Evolutionary conservation across 2,797 vertebrate species (phyloP), one percentile per base, ranked within the genome.

Genomic region (Falco rusticolus): DNA sequence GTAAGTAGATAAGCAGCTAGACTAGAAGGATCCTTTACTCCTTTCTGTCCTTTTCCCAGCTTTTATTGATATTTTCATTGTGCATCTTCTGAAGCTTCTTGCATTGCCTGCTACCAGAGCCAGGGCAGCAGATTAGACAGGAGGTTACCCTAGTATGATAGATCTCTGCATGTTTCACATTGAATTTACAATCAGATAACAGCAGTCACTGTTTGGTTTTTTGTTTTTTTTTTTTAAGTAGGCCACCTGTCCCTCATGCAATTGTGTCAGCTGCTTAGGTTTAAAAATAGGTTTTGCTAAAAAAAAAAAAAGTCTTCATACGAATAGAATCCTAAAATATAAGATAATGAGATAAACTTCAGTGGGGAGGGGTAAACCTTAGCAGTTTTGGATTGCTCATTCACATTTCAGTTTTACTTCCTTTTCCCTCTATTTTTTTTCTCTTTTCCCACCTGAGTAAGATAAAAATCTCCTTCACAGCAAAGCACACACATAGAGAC

Each of bases 281-380:
- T 94, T 89, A 94, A 97, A 96, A 97, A 95, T 92, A 96, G 56
- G 34, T 94, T 91, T 81, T 80, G 26, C 70, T 66, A 66, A 87
- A 84, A 87, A 37, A 37, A 37, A 37, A 37, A 92, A 75, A 74
- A 20, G 33, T 39, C 31, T 57, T 93, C 59, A 31, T 41, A 76
- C 47, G 74, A 90, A 91, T 87, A 82, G 63, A 89, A 90, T 66
- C 22, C 43, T 82, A 77, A 91, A 96, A 88, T 45, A 34, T 79
- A 78, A 65, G 72, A 51, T 84, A 92, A 87, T 88, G 61, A 84
- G 61, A 68, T 69, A 83, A 84, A 68, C 37, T n/a, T 94, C 59
- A 60, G 0, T 69, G 28, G 26, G 39, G 16, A 86, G 15, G 17
- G 37, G 25, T 76, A 76, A 78, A 83, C 47, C 65, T 61, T 64